Percentiles rank a stretch among this genome's conserved stretches.
phyloP scores from a whole-genome alignment of 2,797 vertebrate genomes.

The Malurus splendens region DNA sequence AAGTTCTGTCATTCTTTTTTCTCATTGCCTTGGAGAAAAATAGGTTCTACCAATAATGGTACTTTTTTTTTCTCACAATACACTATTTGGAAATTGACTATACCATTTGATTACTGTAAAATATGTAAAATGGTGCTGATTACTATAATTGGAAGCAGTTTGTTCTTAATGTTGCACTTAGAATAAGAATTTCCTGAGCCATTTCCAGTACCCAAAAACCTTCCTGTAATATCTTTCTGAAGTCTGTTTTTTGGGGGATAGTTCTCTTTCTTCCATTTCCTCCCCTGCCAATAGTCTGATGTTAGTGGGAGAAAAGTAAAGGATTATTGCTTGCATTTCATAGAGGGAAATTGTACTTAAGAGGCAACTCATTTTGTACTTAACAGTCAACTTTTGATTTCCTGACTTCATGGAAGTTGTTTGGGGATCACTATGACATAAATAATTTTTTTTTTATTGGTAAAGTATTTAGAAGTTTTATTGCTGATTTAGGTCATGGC shows the following conservation, averaged over 20 bases:
- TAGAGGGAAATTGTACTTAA: background rate
- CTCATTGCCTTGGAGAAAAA: background rate
- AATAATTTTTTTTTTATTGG: background rate
- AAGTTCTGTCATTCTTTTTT: background rate
- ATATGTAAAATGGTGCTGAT: background rate
- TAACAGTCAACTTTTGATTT: background rate
- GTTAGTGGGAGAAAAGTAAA: background rate
- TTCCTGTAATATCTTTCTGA: background rate
- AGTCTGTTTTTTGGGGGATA: background rate
- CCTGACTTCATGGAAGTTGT: background rate
- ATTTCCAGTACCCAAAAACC: fast-evolving
- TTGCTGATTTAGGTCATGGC: background rate
- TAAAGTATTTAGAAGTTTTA: background rate
- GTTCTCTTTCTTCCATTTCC: background rate
- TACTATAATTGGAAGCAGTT: background rate
- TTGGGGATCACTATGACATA: background rate
- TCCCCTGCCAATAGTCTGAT: background rate
- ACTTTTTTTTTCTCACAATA: background rate
- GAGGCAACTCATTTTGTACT: background rate
- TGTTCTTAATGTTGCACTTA: background rate
- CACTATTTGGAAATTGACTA: background rate
- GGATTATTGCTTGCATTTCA: background rate
- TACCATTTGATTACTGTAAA: background rate
- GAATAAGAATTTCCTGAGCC: background rate
- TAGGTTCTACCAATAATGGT: background rate